phyloP scores from a whole-genome alignment of 2,888 invertebrate species.

The Chalcis sispes region DNA sequence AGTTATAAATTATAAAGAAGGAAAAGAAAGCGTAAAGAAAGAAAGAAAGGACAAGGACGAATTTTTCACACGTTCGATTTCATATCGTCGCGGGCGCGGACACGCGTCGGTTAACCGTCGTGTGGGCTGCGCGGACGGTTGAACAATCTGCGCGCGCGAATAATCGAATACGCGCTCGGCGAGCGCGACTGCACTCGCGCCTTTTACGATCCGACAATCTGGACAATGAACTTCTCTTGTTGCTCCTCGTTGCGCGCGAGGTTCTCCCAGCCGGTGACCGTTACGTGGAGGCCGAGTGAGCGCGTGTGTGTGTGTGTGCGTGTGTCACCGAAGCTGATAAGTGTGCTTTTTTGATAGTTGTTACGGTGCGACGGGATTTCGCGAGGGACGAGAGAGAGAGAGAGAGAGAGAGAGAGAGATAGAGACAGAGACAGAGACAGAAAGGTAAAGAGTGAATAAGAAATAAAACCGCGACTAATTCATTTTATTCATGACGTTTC shows the following conservation, averaged over 20 bases:
- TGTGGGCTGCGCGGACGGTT: neutral
- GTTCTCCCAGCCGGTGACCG: neutral
- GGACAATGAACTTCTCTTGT: slow-evolving; percentile 50
- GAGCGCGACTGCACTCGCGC: slow-evolving; percentile 27
- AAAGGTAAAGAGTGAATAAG: too few species aligned
- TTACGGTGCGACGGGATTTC: slow-evolving; percentile 42
- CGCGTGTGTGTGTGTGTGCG: slow-evolving; percentile 11
- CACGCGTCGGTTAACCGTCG: neutral
- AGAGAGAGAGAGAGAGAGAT: neutral
- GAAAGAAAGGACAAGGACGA: slow-evolving; percentile 29
- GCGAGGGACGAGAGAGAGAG: neutral
- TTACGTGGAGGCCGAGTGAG: neutral
- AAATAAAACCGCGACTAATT: slow-evolving; percentile 48
- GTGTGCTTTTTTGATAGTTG: slow-evolving; percentile 48
- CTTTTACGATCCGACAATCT: slow-evolving; percentile 48
- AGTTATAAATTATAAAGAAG: neutral
- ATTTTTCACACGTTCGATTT: slow-evolving; percentile 28
- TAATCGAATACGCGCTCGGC: slow-evolving; percentile 35
- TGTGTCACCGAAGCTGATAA: slow-evolving; percentile 47
- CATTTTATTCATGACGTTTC: slow-evolving; percentile 45
- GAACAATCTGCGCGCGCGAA: slow-evolving; percentile 6
- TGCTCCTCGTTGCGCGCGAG: slow-evolving; percentile 1
- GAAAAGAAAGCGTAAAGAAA: neutral
- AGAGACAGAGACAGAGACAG: neutral
- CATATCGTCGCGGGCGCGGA: neutral